A percentile compares a stretch with the other conserved stretches of the same genome.
Evolutionary conservation across 2,888 invertebrate species (phyloP).

Genomic region (Zygothrica quintamaculata): DNA sequence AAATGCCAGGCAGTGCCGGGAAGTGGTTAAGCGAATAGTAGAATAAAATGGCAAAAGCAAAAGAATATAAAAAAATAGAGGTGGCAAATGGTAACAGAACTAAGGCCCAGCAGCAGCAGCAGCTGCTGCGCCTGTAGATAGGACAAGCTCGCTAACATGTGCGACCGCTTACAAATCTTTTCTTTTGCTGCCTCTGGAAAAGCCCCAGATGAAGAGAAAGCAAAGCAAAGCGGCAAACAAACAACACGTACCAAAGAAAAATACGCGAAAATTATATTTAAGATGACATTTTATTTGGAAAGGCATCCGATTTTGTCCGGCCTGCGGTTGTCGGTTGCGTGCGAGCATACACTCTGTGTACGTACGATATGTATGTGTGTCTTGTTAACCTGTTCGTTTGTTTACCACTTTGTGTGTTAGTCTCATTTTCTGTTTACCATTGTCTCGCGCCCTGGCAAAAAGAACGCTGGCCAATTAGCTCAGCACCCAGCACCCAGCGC

Average conservation of each 20-base stretch:
- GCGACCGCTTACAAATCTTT: slow-evolving; percentile 72
- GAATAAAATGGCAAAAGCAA: no score
- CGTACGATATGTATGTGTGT: slow-evolving; percentile 27
- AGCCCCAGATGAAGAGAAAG: slow-evolving; percentile 1
- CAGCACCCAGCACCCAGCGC: no score
- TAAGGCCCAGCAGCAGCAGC: no score
- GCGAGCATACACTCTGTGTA: slow-evolving; percentile 33
- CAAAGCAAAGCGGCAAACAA: slow-evolving; percentile 36
- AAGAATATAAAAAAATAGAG: no score
- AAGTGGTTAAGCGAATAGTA: background rate
- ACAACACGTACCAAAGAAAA: slow-evolving; percentile 65
- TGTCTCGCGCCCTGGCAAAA: slow-evolving; percentile 57
- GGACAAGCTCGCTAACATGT: slow-evolving; percentile 50
- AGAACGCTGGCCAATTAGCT: slow-evolving; percentile 72
- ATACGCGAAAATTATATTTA: slow-evolving; percentile 79
- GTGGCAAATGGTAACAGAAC: no score
- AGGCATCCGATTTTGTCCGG: slow-evolving; percentile 43
- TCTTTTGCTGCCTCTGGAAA: slow-evolving; percentile 39
- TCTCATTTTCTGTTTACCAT: slow-evolving; percentile 28
- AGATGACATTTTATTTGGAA: slow-evolving; percentile 75
- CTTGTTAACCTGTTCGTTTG: slow-evolving; percentile 66
- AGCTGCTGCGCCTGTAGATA: slow-evolving; percentile 16
- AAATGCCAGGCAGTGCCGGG: slow-evolving; percentile 13
- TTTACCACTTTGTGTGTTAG: slow-evolving; percentile 49
- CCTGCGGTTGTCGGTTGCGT: slow-evolving; percentile 40